A percentile compares a stretch with the other conserved stretches of the same genome.
Evolutionary conservation across 1,140 invertebrate genomes (phyloP).

Genomic region (Scaptomyza montana): DNA sequence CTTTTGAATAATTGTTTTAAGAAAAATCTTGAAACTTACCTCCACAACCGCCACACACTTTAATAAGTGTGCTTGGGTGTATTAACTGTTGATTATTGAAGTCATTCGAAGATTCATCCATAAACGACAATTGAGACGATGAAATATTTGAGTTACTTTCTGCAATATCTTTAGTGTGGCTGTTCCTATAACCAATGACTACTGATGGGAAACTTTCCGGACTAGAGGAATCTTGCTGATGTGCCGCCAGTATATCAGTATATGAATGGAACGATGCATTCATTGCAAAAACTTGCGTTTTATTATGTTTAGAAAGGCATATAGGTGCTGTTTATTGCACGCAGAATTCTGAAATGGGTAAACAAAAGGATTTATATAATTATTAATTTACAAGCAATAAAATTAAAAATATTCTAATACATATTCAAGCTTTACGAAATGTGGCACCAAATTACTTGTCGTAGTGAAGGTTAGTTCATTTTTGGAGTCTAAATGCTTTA

Average conservation of each 20-base stretch:
- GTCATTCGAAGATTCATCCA: constrained; percentile 82
- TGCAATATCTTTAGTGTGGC: constrained; percentile 64
- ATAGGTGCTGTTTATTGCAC: constrained; percentile 66
- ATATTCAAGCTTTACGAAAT: background rate
- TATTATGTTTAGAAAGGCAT: constrained; percentile 69
- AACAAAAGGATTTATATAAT: background rate
- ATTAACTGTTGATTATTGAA: constrained; percentile 84
- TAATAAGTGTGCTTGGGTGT: constrained; percentile 86
- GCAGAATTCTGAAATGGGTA: constrained; percentile 27
- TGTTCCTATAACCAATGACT: constrained; percentile 68
- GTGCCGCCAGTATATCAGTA: constrained; percentile 88
- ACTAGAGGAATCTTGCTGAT: constrained; percentile 85
- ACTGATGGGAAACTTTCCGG: constrained; percentile 86
- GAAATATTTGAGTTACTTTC: constrained; percentile 76
- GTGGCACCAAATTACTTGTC: background rate
- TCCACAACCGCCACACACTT: constrained; percentile 88
- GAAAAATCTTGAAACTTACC: constrained; percentile 46
- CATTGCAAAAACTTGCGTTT: constrained; percentile 85
- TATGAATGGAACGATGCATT: constrained; percentile 90
- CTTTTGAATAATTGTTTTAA: too few relatives aligned
- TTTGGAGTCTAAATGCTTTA: background rate
- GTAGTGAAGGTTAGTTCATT: background rate
- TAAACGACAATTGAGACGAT: constrained; percentile 78
- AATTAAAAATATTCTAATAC: background rate
- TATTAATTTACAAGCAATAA: background rate